Evolutionary conservation across 2,113 vertebrate genomes (phyloP), one percentile per base, ranked within the genome.

Genomic region (Illadopsis cleaveri): DNA sequence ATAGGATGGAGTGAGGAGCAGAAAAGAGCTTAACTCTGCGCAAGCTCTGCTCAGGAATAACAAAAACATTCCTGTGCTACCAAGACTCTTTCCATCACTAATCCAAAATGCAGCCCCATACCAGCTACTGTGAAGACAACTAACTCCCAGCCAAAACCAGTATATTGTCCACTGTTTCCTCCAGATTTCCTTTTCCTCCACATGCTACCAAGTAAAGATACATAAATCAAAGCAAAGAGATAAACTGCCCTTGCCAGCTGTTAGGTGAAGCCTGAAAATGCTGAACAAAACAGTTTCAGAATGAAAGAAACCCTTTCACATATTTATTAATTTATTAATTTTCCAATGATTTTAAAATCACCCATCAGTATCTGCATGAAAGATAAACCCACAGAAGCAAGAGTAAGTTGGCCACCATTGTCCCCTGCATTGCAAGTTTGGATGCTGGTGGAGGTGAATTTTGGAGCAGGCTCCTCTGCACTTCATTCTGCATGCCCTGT

Each of bases 401-500:
- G 21, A 70, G 15, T 12, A 83, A 81, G 48, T 37, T 62, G 64
- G 45, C 13, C 22, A 51, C 30, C 5, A 4, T 6, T 33, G 23
- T 8, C 18, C 10, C 15, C 1, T 10, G 1, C 2, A 3, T 4
- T 33, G 28, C 40, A 35, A 13, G 8, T 44, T 57, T 7, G 12
- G 58, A 19, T 64, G 50, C 53, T 68, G 23, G 18, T 17, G 8
- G 40, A 57, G 22, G 56, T n/a, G 51, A 60, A n/a, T 88, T 86
- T 84, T 70, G 75, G 77, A 69, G 37, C 4, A 6, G 40, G 19
- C 18, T 37, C 24, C 33, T 15, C 33, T 76, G 22, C 65, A 23
- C 23, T 18, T 30, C 5, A 10, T 18, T 12, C 71, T 42, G 25
- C 4, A 2, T 37, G 45, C 25, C 42, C 40, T 7, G n/a, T 53